Conservation (phyloP, 37 sponge, comb jelly and placozoan species). For the Eunapius fragilis region DNA sequence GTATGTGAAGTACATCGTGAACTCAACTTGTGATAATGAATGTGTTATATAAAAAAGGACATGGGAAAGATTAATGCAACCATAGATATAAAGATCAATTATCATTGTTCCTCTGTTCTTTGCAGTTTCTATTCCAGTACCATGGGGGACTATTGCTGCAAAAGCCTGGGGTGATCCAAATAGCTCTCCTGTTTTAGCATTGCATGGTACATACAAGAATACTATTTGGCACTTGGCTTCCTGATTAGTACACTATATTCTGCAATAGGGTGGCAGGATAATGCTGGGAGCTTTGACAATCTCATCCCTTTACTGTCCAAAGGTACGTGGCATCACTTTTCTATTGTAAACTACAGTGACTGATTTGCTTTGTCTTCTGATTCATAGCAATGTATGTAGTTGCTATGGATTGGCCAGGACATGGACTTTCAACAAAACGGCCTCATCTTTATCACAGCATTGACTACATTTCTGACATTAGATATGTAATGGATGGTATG, state of each 20-base stretch:
- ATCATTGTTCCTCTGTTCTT: neutral
- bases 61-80: too few species aligned
- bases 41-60: too few species aligned
- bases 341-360: too few species aligned
- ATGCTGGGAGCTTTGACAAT: constrained; percentile 80
- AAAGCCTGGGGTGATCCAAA: constrained; percentile 71
- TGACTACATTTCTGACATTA: constrained; percentile 67
- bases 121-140: constrained; percentile 68
- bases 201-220: constrained; percentile 64
- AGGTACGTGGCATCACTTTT: too few species aligned
- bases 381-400: constrained; percentile 53
- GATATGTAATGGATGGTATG: constrained; percentile 70
- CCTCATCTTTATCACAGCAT: constrained; percentile 31
- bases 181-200: constrained; percentile 51
- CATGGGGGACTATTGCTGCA: constrained; percentile 72
- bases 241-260: neutral
- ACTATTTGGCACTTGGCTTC: neutral
- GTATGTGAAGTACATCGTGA: too few species aligned
- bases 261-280: constrained; percentile 78
- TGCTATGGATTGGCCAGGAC: constrained; percentile 84
- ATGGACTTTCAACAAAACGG: constrained; percentile 77
- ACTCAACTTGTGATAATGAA: too few species aligned
- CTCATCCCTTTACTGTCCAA: constrained; percentile 63
- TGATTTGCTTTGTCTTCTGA: neutral
- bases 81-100: too few species aligned